A percentile compares a stretch with the other conserved stretches of the same genome.
These are phyloP conservation scores for Meliscaeva auricollis DNA, from an alignment of 2,888 invertebrate genomes.

Conservation along the genomic window DNA sequence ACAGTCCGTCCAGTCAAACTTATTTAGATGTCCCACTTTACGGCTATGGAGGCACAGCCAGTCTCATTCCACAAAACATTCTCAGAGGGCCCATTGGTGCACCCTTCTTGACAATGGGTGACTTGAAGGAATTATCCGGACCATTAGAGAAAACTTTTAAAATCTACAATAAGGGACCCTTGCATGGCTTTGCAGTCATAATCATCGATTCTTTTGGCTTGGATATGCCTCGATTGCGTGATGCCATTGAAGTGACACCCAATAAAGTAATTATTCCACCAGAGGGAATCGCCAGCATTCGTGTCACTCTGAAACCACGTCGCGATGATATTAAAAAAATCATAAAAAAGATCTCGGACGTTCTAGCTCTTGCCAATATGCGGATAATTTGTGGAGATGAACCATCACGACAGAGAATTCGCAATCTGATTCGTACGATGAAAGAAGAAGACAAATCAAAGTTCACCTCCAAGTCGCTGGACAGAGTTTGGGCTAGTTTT, in stretches of 20 bases:
- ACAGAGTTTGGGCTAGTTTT: conserved; percentile 80
- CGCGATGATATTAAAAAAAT: conserved; percentile 84
- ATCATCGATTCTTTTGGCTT: conserved; percentile 81
- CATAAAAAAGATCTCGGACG: conserved; percentile 81
- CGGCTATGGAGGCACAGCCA: conserved; percentile 87
- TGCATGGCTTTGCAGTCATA: conserved; percentile 85
- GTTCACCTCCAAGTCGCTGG: conserved; percentile 78
- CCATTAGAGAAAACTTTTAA: conserved; percentile 84
- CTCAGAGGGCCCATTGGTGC: conserved; percentile 86
- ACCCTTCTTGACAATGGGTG: conserved; percentile 86
- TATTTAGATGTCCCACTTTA: conserved; percentile 83
- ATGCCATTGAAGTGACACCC: conserved; percentile 83
- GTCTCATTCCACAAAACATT: conserved; percentile 85
- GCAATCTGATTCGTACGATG: conserved; percentile 80
- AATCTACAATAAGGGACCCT: conserved; percentile 86
- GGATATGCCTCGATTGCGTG: conserved; percentile 80
- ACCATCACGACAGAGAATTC: conserved; percentile 84
- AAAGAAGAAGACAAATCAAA: conserved; percentile 79
- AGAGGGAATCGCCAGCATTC: conserved; percentile 82
- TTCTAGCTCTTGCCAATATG: conserved; percentile 84
- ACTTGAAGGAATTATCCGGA: conserved; percentile 84
- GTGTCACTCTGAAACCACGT: conserved; percentile 84
- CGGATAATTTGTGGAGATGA: conserved; percentile 85
- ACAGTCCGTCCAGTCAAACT: conserved; percentile 68
- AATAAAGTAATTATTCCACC: conserved; percentile 84